Conservation (phyloP, 2,113 vertebrate species). For the Cephalophus harveyi region DNA sequence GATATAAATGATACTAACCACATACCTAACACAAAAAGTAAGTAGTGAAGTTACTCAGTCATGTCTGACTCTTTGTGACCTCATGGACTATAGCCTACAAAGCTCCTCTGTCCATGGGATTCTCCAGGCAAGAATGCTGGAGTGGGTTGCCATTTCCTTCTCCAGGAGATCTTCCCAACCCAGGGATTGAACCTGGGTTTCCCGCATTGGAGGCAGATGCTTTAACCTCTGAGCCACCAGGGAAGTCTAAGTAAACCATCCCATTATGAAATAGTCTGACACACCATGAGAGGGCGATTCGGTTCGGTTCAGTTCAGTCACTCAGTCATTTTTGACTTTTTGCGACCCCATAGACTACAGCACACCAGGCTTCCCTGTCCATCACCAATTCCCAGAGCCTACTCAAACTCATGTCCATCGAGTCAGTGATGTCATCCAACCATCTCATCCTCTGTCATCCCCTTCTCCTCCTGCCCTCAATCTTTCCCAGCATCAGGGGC, state of each 20-base stretch:
- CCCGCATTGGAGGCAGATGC: too few relatives aligned
- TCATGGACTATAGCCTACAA: too few relatives aligned
- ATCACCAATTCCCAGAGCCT: not conserved
- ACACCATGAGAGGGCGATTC: not conserved
- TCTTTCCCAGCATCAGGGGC: not conserved
- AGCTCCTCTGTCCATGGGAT: too few relatives aligned
- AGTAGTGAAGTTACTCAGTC: too few relatives aligned
- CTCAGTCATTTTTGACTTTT: not conserved
- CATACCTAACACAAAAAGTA: not conserved
- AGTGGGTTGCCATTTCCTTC: too few relatives aligned
- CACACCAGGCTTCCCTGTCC: not conserved
- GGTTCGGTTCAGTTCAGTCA: not conserved
- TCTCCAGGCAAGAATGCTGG: too few relatives aligned
- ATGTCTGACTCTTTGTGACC: too few relatives aligned
- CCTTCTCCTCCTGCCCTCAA: not conserved
- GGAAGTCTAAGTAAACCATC: not conserved
- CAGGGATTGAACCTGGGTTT: too few relatives aligned
- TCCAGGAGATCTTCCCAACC: too few relatives aligned
- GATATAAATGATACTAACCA: not conserved
- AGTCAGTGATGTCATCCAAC: not conserved
- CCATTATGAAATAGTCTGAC: conserved; percentile 17
- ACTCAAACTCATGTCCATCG: not conserved
- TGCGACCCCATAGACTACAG: not conserved
- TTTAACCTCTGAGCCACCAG: too few relatives aligned
- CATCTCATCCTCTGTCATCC: not conserved